These are phyloP conservation scores for Metopolophium dirhodum DNA, from an alignment of 1,140 invertebrate species.

Conservation along the genomic window DNA sequence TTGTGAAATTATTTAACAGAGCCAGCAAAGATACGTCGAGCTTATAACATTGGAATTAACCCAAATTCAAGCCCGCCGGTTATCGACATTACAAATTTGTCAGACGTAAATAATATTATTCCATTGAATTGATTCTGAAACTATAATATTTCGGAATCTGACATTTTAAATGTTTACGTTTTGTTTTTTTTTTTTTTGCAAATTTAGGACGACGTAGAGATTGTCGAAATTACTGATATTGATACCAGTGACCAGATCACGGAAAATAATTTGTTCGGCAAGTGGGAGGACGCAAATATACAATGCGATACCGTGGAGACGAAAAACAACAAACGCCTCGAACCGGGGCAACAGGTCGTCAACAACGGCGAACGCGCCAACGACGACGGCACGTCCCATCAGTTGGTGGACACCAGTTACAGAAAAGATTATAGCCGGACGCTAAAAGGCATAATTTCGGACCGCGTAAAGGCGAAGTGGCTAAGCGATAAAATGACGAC, in stretches of 20 bases:
- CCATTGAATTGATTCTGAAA: neutral
- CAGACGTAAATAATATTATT: neutral
- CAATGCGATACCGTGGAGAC: neutral
- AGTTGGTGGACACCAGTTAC: neutral
- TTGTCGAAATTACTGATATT: neutral
- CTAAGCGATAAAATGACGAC: neutral
- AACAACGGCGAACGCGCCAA: neutral
- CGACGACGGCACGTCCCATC: neutral
- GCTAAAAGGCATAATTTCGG: neutral
- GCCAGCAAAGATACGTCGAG: neutral
- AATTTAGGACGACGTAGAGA: neutral
- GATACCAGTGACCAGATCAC: neutral
- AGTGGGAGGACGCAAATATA: neutral
- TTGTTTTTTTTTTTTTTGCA: too few relatives aligned
- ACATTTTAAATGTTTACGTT: neutral
- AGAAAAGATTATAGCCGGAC: neutral
- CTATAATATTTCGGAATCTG: neutral
- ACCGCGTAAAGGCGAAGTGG: neutral
- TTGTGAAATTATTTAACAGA: neutral
- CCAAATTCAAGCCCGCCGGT: neutral
- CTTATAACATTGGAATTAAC: neutral
- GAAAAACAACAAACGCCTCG: neutral
- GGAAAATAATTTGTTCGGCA: neutral
- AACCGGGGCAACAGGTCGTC: neutral
- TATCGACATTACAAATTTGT: neutral